Conservation (phyloP, 2,888 invertebrate genomes). For the Dilophus febrilis region DNA sequence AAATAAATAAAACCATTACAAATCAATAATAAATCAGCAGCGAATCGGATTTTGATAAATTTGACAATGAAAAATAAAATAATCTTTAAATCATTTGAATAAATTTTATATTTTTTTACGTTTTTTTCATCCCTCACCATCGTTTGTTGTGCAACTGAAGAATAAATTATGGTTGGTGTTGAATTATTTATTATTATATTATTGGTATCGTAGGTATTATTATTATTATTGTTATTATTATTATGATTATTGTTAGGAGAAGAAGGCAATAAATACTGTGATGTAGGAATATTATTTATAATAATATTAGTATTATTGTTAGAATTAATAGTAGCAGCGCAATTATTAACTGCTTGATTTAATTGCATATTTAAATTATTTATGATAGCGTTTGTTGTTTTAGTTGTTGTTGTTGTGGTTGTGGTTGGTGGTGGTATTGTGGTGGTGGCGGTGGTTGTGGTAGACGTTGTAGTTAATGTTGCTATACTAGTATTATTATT, state of each 20-base stretch:
- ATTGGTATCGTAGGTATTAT: no score
- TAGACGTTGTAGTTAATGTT: no score
- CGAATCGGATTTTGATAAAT: slow-evolving; percentile 6
- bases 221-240: no score
- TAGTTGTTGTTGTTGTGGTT: no score
- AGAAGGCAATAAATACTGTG: slow-evolving; percentile 5
- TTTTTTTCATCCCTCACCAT: slow-evolving; percentile 9
- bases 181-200: no score
- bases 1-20: slow-evolving; percentile 7
- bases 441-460: no score
- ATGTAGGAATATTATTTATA: background rate
- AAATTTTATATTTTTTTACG: slow-evolving; percentile 4
- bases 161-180: slow-evolving; percentile 1
- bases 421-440: no score
- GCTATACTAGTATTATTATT: background rate
- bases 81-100: no score
- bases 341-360: background rate
- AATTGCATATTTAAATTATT: slow-evolving; percentile 1
- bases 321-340: no score
- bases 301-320: no score
- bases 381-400: no score
- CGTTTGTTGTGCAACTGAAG: slow-evolving; percentile 7
- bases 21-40: slow-evolving; percentile 7
- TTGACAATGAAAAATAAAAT: slow-evolving; percentile 8
- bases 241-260: background rate